phyloP scores from a whole-genome alignment of 1,140 invertebrate genomes.

The Zaprionus lachaisei region DNA sequence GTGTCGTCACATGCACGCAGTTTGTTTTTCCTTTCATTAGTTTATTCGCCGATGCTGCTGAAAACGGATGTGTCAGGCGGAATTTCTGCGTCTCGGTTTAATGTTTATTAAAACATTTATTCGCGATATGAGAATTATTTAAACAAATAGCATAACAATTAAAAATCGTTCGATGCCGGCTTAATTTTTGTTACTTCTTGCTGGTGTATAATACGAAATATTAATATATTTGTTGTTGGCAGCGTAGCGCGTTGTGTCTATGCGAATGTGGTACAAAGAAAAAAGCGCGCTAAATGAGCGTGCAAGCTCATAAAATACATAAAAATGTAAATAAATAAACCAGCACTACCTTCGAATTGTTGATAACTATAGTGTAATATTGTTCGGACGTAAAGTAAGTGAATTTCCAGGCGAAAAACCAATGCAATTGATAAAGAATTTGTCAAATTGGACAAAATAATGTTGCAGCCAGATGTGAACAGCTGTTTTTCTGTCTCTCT shows the following conservation, averaged over 20 bases:
- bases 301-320: constrained; percentile 43
- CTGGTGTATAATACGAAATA: constrained; percentile 6
- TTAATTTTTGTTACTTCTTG: background rate
- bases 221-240: constrained; percentile 4
- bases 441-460: constrained; percentile 28
- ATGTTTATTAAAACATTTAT: constrained; percentile 30
- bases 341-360: constrained; percentile 23
- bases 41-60: constrained; percentile 43
- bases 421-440: constrained; percentile 6
- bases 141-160: constrained; percentile 24
- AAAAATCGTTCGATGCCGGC: constrained; percentile 7
- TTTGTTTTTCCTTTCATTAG: constrained; percentile 44
- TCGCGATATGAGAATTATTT: constrained; percentile 31
- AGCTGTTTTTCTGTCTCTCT: constrained; percentile 63
- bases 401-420: constrained; percentile 12
- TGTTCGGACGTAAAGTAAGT: constrained; percentile 27
- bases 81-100: constrained; percentile 9
- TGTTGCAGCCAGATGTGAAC: constrained; percentile 50
- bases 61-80: constrained; percentile 27
- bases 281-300: constrained; percentile 58
- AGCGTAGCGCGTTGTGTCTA: constrained; percentile 24
- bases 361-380: constrained; percentile 22
- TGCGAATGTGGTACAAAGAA: constrained; percentile 59
- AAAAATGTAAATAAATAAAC: constrained; percentile 71
- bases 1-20: constrained; percentile 26